Percentiles rank a stretch among this genome's conserved stretches.
phyloP scores from a whole-genome alignment of 1,140 invertebrate genomes.

The Ips typographus region DNA sequence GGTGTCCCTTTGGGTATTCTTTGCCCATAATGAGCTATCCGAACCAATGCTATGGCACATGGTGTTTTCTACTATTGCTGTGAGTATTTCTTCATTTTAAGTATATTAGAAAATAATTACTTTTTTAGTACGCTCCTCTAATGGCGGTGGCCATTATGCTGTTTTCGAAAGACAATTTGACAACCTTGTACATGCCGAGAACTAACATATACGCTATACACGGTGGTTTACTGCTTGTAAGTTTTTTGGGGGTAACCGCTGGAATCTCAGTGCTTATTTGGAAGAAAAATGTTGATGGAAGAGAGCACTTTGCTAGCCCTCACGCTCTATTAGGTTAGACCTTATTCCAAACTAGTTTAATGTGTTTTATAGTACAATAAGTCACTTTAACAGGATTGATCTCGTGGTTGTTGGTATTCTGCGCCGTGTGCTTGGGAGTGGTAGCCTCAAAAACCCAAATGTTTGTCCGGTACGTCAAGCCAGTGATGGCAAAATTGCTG shows the following conservation, averaged over 20 bases:
- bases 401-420: slow-evolving; percentile 20
- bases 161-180: slow-evolving; percentile 22
- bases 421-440: slow-evolving; percentile 15
- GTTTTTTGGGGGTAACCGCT: slow-evolving; percentile 8
- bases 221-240: slow-evolving; percentile 8
- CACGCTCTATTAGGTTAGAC: slow-evolving; percentile 17
- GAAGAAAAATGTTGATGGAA: slow-evolving; percentile 3
- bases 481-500: slow-evolving; percentile 28
- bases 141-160: slow-evolving; percentile 16
- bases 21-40: slow-evolving; percentile 5
- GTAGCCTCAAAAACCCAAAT: slow-evolving; percentile 22
- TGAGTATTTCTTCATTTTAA: slow-evolving; percentile 7
- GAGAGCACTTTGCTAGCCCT: slow-evolving; percentile 10
- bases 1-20: slow-evolving; percentile 17
- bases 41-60: slow-evolving; percentile 20
- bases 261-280: slow-evolving; percentile 17
- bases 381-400: slow-evolving; percentile 24
- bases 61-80: slow-evolving; percentile 5
- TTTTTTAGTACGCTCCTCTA: slow-evolving; percentile 18
- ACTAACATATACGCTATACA: slow-evolving; percentile 19
- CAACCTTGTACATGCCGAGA: slow-evolving; percentile 11
- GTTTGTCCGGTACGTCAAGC: slow-evolving; percentile 14
- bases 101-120: not conserved
- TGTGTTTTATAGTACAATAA: not conserved
- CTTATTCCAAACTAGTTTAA: not conserved